These are phyloP conservation scores for Hippolais icterina DNA, from an alignment of 2,113 vertebrate genomes.

Conservation along the genomic window DNA sequence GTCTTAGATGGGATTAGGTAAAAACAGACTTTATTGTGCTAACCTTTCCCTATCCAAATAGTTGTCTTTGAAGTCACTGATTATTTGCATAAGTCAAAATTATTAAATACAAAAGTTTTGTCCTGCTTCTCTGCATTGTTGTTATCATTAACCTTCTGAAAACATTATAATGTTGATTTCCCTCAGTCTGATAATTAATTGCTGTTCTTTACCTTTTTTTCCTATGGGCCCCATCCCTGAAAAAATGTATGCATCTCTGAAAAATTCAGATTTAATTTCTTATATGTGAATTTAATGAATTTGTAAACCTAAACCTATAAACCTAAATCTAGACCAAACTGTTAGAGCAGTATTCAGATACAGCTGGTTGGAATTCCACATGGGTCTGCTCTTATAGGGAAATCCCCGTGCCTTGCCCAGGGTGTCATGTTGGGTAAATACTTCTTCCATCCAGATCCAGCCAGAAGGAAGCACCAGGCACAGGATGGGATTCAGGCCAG, in stretches of 20 bases:
- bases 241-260: background rate
- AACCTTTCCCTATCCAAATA: background rate
- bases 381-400: rapidly evolving
- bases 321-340: background rate
- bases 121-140: background rate
- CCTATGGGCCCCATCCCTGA: background rate
- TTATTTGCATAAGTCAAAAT: background rate
- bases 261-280: background rate
- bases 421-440: background rate
- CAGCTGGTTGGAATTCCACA: background rate
- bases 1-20: background rate
- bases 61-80: background rate
- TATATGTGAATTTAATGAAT: background rate
- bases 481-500: background rate
- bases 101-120: background rate
- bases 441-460: background rate
- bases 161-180: background rate
- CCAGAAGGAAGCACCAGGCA: background rate
- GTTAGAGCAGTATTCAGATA: background rate
- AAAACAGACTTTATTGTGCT: background rate
- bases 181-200: background rate
- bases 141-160: background rate
- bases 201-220: background rate
- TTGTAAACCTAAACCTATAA: background rate
- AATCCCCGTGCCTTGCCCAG: background rate